phyloP scores from a whole-genome alignment of 2,888 invertebrate species.

The Drymonia ruficornis region DNA sequence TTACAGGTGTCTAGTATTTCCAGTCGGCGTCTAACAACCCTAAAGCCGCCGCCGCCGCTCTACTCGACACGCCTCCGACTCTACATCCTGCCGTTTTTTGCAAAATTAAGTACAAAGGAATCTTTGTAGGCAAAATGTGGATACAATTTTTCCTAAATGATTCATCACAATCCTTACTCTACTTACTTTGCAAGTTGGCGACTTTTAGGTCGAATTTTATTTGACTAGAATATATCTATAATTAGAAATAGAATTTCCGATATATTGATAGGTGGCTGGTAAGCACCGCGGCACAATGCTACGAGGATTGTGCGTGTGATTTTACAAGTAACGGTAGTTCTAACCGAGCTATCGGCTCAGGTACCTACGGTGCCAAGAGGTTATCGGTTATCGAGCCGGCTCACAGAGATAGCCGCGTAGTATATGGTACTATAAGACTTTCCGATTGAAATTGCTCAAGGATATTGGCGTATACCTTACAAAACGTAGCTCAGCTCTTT shows the following conservation, averaged over 20 bases:
- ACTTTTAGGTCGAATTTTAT: constrained; percentile 37
- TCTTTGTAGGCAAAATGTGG: constrained; percentile 61
- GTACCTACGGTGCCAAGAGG: constrained; percentile 67
- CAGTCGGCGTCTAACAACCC: constrained; percentile 37
- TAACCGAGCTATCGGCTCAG: constrained; percentile 68
- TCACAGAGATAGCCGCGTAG: constrained; percentile 45
- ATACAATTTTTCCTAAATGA: constrained; percentile 43
- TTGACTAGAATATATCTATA: constrained; percentile 31
- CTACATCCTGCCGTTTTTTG: constrained; percentile 77
- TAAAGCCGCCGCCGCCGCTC: constrained; percentile 47
- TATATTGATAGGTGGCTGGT: constrained; percentile 40
- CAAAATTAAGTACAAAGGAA: constrained; percentile 70
- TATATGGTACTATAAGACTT: constrained; percentile 45
- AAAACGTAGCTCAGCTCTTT: not conserved
- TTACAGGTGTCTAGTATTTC: constrained; percentile 29
- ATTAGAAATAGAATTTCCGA: constrained; percentile 42
- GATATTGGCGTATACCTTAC: constrained; percentile 16
- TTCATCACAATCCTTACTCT: constrained; percentile 24
- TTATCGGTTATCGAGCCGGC: constrained; percentile 73
- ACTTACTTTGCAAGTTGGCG: constrained; percentile 15
- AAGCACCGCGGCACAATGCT: constrained; percentile 50
- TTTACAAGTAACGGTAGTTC: constrained; percentile 75
- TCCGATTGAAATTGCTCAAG: constrained; percentile 34
- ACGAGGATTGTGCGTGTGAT: constrained; percentile 70
- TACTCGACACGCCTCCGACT: constrained; percentile 74